phyloP scores from a whole-genome alignment of 2,113 vertebrate genomes.

The Lagopus leucura region DNA sequence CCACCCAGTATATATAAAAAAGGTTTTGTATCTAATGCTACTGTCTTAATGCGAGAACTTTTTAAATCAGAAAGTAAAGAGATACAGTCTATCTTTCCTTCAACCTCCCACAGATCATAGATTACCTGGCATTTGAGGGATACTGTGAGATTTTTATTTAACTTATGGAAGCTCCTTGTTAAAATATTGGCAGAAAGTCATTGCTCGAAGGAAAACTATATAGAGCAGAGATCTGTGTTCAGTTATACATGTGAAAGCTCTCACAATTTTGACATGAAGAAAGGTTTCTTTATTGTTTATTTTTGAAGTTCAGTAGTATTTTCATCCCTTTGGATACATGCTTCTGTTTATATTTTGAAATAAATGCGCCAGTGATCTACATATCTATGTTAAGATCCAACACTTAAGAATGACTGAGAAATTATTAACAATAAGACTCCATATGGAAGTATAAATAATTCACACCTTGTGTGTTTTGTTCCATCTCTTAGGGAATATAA shows the following conservation, averaged over 20 bases:
- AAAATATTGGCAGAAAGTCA: neutral
- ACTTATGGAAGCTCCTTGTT: neutral
- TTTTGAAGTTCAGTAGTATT: neutral
- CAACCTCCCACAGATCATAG: neutral
- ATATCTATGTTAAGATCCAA: constrained; percentile 42
- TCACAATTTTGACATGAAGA: constrained; percentile 39
- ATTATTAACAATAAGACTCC: constrained; percentile 47
- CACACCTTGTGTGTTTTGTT: constrained; percentile 26
- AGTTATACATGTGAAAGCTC: constrained; percentile 10
- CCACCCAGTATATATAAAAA: neutral
- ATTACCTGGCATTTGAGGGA: neutral
- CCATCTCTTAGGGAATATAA: constrained; percentile 30
- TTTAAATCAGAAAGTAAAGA: neutral
- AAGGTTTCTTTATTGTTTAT: constrained; percentile 40
- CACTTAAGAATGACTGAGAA: constrained; percentile 42
- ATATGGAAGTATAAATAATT: constrained; percentile 64
- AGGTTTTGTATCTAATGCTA: neutral
- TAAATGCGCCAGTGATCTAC: neutral
- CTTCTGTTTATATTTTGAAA: constrained; percentile 49
- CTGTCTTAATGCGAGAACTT: neutral
- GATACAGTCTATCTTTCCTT: neutral
- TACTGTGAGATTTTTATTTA: neutral
- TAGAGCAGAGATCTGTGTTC: neutral
- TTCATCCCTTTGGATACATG: neutral
- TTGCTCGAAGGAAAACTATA: neutral